Base-by-base conservation (phyloP, 2,888 invertebrate species). In the Acanthopleura granulata region DNA sequence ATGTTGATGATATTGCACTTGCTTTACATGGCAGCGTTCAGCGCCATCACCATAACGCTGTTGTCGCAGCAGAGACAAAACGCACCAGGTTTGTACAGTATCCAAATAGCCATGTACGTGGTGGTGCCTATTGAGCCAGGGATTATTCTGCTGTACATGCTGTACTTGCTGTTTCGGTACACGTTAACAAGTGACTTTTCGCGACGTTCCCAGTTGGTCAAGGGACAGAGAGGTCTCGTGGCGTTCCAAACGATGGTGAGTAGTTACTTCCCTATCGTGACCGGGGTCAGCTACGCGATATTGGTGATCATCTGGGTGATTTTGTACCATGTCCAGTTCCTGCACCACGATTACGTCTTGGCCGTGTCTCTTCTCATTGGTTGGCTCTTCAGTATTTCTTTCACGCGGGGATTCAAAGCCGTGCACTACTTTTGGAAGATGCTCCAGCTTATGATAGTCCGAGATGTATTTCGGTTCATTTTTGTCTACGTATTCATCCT, bases 351-450 rank as follows among this genome's bases (percentile, higher is more conserved):
- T 71, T 86, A 88, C 74, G 74, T 88, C 22, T 79, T 89, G 4
- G 84, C 89, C 0, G 75, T 86, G 0, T 83, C 86, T 12, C 75
- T 89, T 16, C 83, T 87, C 27, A 74, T 88, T 6, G 89, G 89
- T 0, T 90, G 90, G 90, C 74, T 89, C 40, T 80, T 83, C 61
- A 83, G 88, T n/a, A 88, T 90, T 40, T 77, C 81, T 25, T 89
- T 88, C 76, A 89, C 89, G 0, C 80, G 87, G 22, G 90, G 89
- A 12, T 87, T 89, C 73, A 84, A 86, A 75, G 77, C 82, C 0
- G 85, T 90, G 51, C 87, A 89, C 78, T 87, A 86, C 73, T 89
- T 89, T 76, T 87, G 87, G 81, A 80, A 84, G 49, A 87, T 90
- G 88, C 79, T 90, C 18, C 79, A 84, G 78, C 85, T 86, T 76